Conservation (phyloP, 2,888 invertebrate genomes). For the Dolomedes plantarius region DNA sequence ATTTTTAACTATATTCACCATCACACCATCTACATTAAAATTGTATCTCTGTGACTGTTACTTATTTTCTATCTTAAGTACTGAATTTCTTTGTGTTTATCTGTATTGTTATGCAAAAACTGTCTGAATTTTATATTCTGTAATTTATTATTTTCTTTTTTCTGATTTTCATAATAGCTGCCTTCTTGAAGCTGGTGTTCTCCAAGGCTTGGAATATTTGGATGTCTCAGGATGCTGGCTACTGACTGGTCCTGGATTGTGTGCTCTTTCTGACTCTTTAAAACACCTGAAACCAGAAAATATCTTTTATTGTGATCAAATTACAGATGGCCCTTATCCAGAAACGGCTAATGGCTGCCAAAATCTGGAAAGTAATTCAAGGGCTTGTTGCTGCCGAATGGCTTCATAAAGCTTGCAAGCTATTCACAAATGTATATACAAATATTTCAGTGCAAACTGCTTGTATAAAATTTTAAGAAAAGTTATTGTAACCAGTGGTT, state of each 20-base stretch:
- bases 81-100: too few species aligned
- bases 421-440: not conserved
- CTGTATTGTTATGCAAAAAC: too few species aligned
- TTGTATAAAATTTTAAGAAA: not conserved
- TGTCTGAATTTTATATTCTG: too few species aligned
- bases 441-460: not conserved
- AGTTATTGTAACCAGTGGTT: not conserved
- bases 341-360: conserved; percentile 74
- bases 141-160: too few species aligned
- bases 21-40: too few species aligned
- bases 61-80: too few species aligned
- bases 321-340: conserved; percentile 74
- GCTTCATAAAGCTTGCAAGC: not conserved
- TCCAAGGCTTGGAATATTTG: conserved; percentile 67
- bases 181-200: conserved; percentile 52
- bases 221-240: conserved; percentile 74
- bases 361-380: conserved; percentile 73
- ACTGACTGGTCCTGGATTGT: conserved; percentile 73
- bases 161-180: too few species aligned
- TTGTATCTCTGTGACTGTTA: too few species aligned
- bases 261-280: conserved; percentile 66
- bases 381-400: conserved; percentile 73
- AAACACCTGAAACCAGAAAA: conserved; percentile 73
- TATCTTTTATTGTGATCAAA: conserved; percentile 74
- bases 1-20: too few species aligned